Percentiles rank a stretch among this genome's conserved stretches.
Evolutionary conservation across 1,140 invertebrate species (phyloP).

Genomic region (Aphaenogaster floridana): DNA sequence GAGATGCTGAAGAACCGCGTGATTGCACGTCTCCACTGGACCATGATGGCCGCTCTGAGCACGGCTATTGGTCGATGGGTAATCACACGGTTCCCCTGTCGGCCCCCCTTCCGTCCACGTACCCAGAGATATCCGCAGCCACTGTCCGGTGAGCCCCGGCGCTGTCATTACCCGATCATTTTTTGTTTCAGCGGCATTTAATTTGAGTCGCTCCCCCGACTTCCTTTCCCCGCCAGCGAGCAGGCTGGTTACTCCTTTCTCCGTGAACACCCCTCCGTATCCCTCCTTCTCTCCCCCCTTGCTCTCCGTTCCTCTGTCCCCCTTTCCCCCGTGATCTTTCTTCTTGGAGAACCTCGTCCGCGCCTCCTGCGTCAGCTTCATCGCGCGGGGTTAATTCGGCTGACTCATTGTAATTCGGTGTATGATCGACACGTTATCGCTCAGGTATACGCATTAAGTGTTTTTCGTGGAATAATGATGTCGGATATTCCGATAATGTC

Average conservation of each 20-base stretch:
- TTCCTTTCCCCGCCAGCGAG: constrained; percentile 31
- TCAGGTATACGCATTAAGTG: constrained; percentile 16
- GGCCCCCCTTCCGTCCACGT: constrained; percentile 34
- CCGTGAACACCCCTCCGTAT: constrained; percentile 11
- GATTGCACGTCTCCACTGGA: constrained; percentile 81
- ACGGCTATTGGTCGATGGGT: constrained; percentile 80
- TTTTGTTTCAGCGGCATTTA: constrained; percentile 80
- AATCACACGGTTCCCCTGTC: constrained; percentile 77
- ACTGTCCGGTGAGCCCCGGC: constrained; percentile 61
- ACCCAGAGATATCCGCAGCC: constrained; percentile 71
- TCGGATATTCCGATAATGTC: constrained; percentile 8
- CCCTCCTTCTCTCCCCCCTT: too few relatives aligned
- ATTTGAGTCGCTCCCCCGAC: constrained; percentile 75
- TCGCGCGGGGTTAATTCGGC: constrained; percentile 34
- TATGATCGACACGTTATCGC: constrained; percentile 56
- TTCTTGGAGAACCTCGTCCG: constrained; percentile 1
- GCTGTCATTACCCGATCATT: constrained; percentile 79
- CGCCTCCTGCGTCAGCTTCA: constrained; percentile 23
- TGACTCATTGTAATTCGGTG: constrained; percentile 55
- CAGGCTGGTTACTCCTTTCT: constrained; percentile 52
- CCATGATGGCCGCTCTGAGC: constrained; percentile 81
- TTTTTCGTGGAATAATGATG: constrained; percentile 56
- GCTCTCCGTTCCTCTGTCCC: background rate
- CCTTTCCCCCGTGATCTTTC: background rate
- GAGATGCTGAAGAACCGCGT: constrained; percentile 74